These are phyloP conservation scores for Acanthoscelides obtectus DNA, from an alignment of 2,888 invertebrate genomes.

Conservation along the genomic window DNA sequence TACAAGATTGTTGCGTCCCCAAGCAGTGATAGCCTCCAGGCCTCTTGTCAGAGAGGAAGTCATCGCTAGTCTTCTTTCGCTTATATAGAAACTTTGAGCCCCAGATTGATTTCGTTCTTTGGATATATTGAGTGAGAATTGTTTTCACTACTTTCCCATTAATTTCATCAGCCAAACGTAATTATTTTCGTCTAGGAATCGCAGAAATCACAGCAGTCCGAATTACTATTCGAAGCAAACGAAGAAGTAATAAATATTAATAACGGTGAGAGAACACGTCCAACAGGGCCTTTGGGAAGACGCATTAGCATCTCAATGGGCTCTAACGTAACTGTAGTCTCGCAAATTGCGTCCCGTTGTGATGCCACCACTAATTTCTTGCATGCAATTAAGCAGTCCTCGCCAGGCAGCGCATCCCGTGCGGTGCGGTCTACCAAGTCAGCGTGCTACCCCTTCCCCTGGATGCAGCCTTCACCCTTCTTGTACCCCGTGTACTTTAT, in stretches of 20 bases:
- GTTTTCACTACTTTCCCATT: no score
- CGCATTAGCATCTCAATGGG: background rate
- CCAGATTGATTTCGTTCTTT: no score
- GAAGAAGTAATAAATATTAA: background rate
- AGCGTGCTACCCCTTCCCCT: background rate
- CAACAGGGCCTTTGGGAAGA: background rate
- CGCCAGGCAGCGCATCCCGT: background rate
- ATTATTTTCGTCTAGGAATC: no score
- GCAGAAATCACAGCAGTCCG: background rate
- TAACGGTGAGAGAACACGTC: background rate
- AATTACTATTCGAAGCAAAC: background rate
- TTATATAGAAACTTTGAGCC: no score
- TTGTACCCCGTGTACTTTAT: background rate
- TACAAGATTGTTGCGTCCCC: no score
- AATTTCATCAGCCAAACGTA: no score
- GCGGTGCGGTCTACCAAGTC: background rate
- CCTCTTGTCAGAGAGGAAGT: no score
- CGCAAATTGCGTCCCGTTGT: background rate
- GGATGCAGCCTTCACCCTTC: background rate
- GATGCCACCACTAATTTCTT: background rate
- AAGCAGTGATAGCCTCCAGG: no score
- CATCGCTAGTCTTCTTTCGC: no score
- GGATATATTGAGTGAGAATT: no score
- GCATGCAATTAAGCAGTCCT: background rate
- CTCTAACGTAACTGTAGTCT: background rate